Conservation (phyloP, 2,113 vertebrate genomes). For the Scolopax mira region DNA sequence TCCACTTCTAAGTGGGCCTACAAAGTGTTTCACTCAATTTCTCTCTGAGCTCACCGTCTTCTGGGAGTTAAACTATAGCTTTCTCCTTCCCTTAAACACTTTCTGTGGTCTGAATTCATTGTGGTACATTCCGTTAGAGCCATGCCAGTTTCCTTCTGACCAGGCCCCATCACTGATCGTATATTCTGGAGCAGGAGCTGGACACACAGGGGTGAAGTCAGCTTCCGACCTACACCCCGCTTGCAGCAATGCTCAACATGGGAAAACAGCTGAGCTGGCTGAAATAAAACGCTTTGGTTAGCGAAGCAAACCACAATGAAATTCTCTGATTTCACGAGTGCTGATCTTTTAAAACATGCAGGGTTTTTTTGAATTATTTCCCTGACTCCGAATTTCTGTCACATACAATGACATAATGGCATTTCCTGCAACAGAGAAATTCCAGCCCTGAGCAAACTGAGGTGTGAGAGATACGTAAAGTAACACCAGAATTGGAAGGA, state of each 20-base stretch:
- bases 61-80: neutral
- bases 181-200: neutral
- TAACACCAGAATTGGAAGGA: neutral
- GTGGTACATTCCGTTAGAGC: neutral
- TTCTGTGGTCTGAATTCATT: neutral
- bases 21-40: neutral
- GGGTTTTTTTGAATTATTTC: neutral
- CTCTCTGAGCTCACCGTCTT: neutral
- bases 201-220: neutral
- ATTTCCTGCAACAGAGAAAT: constrained; percentile 1
- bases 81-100: neutral
- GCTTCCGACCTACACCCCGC: neutral
- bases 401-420: neutral
- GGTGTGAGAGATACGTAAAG: fast-evolving
- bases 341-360: neutral
- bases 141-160: neutral
- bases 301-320: neutral
- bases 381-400: neutral
- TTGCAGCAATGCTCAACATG: neutral
- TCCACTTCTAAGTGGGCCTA: neutral
- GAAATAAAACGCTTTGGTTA: neutral
- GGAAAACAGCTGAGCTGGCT: neutral
- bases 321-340: neutral
- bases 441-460: neutral
- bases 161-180: neutral